These are phyloP conservation scores for Gerris lacustris DNA, from an alignment of 2,888 invertebrate genomes.

Conservation along the genomic window DNA sequence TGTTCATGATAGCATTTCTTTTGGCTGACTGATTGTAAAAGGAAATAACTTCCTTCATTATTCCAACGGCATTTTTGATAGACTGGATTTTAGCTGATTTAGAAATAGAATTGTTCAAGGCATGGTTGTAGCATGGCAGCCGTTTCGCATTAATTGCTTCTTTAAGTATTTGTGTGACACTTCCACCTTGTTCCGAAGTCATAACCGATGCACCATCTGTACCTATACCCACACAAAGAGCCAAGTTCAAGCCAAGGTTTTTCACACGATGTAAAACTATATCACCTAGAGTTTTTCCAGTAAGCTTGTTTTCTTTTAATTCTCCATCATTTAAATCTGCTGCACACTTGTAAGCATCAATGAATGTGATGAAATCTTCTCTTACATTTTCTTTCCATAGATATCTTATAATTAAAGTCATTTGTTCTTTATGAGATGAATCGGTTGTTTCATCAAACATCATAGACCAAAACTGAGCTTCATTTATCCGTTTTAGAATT, in stretches of 20 bases:
- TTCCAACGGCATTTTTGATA: too few relatives aligned
- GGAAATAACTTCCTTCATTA: too few relatives aligned
- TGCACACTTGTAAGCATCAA: slow-evolving; percentile 25
- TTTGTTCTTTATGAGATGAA: slow-evolving; percentile 30
- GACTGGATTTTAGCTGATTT: too few relatives aligned
- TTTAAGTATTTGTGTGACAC: slow-evolving; percentile 18
- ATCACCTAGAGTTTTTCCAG: neutral
- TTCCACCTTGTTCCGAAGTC: slow-evolving; percentile 22
- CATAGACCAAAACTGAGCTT: slow-evolving; percentile 28
- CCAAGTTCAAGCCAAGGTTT: slow-evolving; percentile 12
- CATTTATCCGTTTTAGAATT: neutral
- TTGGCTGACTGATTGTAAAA: too few relatives aligned
- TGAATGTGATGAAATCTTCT: slow-evolving; percentile 31
- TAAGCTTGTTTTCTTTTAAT: too few relatives aligned
- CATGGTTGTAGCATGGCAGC: too few relatives aligned
- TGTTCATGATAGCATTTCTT: too few relatives aligned
- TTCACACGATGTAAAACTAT: neutral
- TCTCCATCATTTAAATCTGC: neutral
- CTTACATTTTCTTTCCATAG: slow-evolving; percentile 22
- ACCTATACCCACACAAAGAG: slow-evolving; percentile 24
- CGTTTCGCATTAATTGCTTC: too few relatives aligned
- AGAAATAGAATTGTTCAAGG: too few relatives aligned
- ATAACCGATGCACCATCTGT: slow-evolving; percentile 27
- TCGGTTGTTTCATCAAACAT: slow-evolving; percentile 34
- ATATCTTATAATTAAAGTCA: slow-evolving; percentile 31